A percentile compares a stretch with the other conserved stretches of the same genome.
Conservation (phyloP, 2,113 vertebrate genomes). For the Amazona guildingii region DNA sequence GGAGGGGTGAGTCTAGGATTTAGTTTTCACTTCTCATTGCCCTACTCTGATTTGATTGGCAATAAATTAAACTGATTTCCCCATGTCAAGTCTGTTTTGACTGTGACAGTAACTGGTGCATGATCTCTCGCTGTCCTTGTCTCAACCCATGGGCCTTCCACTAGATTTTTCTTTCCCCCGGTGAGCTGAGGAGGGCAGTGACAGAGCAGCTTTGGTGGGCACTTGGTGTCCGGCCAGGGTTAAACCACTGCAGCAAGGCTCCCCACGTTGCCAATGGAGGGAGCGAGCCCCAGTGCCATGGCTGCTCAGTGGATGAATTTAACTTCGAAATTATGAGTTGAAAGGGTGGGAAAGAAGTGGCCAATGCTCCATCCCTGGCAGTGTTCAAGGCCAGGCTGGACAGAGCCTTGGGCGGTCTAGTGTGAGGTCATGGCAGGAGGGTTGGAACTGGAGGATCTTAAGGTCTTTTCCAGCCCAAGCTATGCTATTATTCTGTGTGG, state of each 20-base stretch:
- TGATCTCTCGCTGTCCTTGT: not conserved
- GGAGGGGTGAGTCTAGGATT: not conserved
- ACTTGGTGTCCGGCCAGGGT: not conserved
- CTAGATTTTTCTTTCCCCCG: not conserved
- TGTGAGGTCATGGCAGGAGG: not conserved
- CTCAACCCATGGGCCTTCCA: not conserved
- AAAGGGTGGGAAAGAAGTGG: not conserved
- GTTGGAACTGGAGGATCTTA: not conserved
- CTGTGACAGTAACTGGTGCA: not conserved
- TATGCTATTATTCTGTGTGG: not conserved
- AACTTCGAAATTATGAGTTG: not conserved
- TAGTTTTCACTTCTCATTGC: not conserved
- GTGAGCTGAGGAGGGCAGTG: not conserved
- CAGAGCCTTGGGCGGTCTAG: not conserved
- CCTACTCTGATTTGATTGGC: not conserved
- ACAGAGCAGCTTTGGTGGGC: not conserved
- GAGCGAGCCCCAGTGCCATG: fast-evolving
- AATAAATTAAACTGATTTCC: not conserved
- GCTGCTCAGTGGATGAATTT: not conserved
- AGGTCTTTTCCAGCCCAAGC: not conserved
- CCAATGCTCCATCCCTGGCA: not conserved
- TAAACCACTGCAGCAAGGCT: not conserved
- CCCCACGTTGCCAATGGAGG: fast-evolving
- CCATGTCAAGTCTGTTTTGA: not conserved
- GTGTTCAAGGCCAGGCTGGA: not conserved